A percentile compares a stretch with the other conserved stretches of the same genome.
Evolutionary conservation across 2,797 vertebrate species (phyloP).

Genomic region (Clamator glandarius): DNA sequence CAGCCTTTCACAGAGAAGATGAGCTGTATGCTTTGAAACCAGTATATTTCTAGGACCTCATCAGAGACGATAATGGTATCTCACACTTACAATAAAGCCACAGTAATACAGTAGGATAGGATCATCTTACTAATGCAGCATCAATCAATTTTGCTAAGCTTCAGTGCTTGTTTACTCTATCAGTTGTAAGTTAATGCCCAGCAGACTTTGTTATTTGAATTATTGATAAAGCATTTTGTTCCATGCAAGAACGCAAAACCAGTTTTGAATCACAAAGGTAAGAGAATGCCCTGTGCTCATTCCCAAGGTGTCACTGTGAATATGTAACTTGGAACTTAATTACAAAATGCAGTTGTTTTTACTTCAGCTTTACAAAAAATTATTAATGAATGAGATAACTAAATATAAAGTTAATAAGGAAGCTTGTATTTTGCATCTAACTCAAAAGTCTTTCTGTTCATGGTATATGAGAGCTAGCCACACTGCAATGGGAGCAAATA

Average conservation of each 20-base stretch:
- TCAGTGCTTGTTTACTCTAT: slow-evolving; percentile 68
- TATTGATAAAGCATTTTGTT: slow-evolving; percentile 79
- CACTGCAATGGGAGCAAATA: neutral
- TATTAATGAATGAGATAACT: neutral
- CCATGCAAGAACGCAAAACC: slow-evolving; percentile 48
- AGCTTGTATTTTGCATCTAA: neutral
- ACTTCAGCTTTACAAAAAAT: neutral
- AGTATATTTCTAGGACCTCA: neutral
- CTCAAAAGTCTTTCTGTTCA: neutral
- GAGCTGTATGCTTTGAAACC: neutral
- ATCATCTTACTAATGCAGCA: slow-evolving; percentile 9
- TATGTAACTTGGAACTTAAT: neutral
- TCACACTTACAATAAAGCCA: slow-evolving; percentile 17
- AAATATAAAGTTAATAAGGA: neutral
- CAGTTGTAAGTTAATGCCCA: slow-evolving; percentile 70
- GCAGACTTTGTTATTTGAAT: slow-evolving; percentile 73
- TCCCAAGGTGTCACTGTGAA: slow-evolving; percentile 2
- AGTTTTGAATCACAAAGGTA: slow-evolving; percentile 13
- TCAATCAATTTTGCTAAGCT: slow-evolving; percentile 55
- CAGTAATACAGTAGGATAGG: neutral
- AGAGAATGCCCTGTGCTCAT: neutral
- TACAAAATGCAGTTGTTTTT: slow-evolving; percentile 19
- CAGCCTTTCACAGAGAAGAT: neutral
- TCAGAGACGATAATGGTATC: neutral
- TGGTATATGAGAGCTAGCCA: neutral